A percentile compares a stretch with the other conserved stretches of the same genome.
phyloP scores from a whole-genome alignment of 1,140 invertebrate species.

The Leptopilina clavipes region DNA sequence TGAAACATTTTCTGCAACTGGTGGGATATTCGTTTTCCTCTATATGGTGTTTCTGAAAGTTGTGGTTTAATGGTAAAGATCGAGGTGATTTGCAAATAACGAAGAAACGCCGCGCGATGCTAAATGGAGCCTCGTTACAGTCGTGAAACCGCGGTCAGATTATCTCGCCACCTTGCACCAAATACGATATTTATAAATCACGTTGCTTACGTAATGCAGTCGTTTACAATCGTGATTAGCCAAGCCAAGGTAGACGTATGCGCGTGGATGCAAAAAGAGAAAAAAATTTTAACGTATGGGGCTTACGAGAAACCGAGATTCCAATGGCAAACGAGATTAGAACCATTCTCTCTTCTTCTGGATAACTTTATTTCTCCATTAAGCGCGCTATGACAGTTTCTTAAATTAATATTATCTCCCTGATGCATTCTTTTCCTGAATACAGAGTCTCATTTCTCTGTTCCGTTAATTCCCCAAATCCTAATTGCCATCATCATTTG shows the following conservation, averaged over 20 bases:
- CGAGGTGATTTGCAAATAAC: constrained; percentile 30
- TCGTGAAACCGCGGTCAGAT: constrained; percentile 31
- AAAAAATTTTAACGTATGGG: neutral
- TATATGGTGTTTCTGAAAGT: constrained; percentile 29
- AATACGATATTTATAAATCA: constrained; percentile 35
- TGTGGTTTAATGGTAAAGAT: constrained; percentile 34
- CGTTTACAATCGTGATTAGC: constrained; percentile 33
- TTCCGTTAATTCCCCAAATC: neutral
- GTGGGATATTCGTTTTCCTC: neutral
- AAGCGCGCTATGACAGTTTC: neutral
- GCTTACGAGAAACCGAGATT: constrained; percentile 15
- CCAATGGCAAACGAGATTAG: constrained; percentile 11
- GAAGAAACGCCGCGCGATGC: constrained; percentile 21
- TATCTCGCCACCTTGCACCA: constrained; percentile 32
- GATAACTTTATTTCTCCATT: constrained; percentile 13
- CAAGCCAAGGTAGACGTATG: constrained; percentile 32
- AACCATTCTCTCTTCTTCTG: neutral
- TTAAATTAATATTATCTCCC: neutral
- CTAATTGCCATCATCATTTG: no score
- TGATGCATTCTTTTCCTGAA: neutral
- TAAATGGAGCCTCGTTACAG: constrained; percentile 32
- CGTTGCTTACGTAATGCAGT: constrained; percentile 19
- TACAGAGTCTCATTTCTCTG: neutral
- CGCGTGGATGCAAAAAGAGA: constrained; percentile 26
- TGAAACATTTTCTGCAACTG: neutral